A percentile compares a stretch with the other conserved stretches of the same genome.
phyloP scores from a whole-genome alignment of 1,140 invertebrate genomes.

The Helicorthomorpha holstii region DNA sequence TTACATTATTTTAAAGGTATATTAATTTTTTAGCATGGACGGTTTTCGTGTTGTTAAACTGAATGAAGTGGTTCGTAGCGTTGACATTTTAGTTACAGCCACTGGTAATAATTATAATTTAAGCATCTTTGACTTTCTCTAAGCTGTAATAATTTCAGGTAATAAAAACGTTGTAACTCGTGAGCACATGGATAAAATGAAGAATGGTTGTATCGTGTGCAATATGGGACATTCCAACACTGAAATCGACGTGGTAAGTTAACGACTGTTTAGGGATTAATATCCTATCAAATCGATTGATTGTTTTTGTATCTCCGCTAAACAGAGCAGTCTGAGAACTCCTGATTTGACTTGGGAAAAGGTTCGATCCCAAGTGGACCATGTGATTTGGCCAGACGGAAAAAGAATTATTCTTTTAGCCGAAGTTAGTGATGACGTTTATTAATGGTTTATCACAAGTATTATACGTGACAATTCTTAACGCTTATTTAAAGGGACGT shows the following conservation, averaged over 20 bases:
- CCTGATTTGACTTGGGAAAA: constrained; percentile 94
- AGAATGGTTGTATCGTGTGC: constrained; percentile 88
- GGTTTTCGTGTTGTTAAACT: constrained; percentile 89
- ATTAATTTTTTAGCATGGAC: constrained; percentile 64
- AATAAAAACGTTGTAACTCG: constrained; percentile 92
- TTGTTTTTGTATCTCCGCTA: constrained; percentile 23
- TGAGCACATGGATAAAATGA: constrained; percentile 93
- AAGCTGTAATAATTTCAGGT: constrained; percentile 29
- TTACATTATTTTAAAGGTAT: neutral
- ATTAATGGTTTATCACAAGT: too few relatives aligned
- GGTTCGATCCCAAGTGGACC: constrained; percentile 90
- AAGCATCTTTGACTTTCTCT: neutral
- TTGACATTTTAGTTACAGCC: constrained; percentile 88
- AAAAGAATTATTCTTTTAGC: constrained; percentile 75
- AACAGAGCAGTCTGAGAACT: constrained; percentile 80
- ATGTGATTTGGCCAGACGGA: constrained; percentile 88
- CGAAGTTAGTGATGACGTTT: constrained; percentile 33
- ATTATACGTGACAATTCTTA: too few relatives aligned
- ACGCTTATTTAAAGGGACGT: constrained; percentile 50
- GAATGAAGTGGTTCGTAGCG: constrained; percentile 75
- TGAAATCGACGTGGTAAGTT: constrained; percentile 85
- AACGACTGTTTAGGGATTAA: neutral
- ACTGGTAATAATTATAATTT: constrained; percentile 32
- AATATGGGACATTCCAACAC: constrained; percentile 98
- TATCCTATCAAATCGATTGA: neutral